Evolutionary conservation across 2,888 invertebrate species (phyloP).

Genomic region (Caradrina kadenii): DNA sequence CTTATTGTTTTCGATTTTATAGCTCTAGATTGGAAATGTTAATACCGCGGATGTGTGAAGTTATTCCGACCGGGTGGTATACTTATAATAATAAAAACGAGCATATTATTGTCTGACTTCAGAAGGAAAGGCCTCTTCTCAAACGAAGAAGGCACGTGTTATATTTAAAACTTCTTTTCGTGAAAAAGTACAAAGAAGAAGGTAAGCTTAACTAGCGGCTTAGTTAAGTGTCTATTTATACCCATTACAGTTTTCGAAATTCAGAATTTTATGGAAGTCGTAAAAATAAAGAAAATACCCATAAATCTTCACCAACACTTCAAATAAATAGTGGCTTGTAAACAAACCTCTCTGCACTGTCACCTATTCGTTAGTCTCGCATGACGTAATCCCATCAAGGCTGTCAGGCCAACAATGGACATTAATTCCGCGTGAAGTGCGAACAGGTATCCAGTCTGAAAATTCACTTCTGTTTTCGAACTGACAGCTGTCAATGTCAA

Average conservation of each 20-base stretch:
- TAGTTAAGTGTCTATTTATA: too few species aligned
- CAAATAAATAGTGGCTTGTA: slow-evolving; percentile 28
- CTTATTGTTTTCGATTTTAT: slow-evolving; percentile 4
- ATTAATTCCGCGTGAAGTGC: slow-evolving; percentile 1
- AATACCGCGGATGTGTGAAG: background rate
- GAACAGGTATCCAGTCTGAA: background rate
- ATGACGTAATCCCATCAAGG: slow-evolving; percentile 39
- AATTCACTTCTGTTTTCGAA: background rate
- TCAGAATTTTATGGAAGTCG: background rate
- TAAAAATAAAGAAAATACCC: slow-evolving; percentile 8
- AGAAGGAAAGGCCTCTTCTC: too few species aligned
- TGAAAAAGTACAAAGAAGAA: too few species aligned
- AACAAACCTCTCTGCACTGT: slow-evolving; percentile 21
- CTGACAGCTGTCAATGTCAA: slow-evolving; percentile 36
- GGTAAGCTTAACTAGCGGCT: too few species aligned
- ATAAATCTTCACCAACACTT: slow-evolving; percentile 1
- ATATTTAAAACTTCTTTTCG: too few species aligned
- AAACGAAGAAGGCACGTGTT: too few species aligned
- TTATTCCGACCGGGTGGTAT: background rate
- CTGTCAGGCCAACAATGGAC: background rate
- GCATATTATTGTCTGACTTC: too few species aligned
- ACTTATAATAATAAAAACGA: too few species aligned
- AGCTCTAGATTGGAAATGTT: background rate
- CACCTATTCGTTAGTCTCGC: slow-evolving; percentile 17
- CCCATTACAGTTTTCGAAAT: background rate